Base-by-base conservation (phyloP, 1,140 invertebrate genomes). In the Drosophila jambulina region DNA sequence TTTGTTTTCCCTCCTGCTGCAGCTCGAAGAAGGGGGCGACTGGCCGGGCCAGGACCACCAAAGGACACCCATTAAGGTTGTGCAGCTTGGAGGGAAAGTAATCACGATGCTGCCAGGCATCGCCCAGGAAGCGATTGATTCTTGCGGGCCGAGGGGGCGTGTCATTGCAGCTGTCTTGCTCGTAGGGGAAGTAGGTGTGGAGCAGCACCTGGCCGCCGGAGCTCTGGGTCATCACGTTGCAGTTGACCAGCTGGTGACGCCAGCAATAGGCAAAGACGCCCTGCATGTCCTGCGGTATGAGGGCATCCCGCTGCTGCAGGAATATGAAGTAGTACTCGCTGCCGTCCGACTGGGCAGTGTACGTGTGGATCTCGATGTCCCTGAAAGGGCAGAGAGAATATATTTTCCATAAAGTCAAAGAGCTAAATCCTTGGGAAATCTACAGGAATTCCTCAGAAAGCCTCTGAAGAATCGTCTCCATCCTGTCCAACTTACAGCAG, bases 261-360 rank as follows among this genome's bases (percentile, higher is more conserved):
- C 80, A 84, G 53, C 85, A 90, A 36, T 90, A 90, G 4, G 77
- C 71, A n/a, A 90, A 81, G 12, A 90, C 76, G 9, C 59, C 75
- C 54, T 61, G 65, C 83, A 87, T 80, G 40, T 88, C 83, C 10
- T 49, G 19, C 32, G 60, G 49, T 23, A 83, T 70, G 2, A 53
- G 49, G 0, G 57, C 53, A 27, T 90, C 85, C 21, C 68, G 57
- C 36, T 78, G 78, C 59, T 90, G 80, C 29, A 87, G 58, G 38
- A 87, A 90, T 13, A 90, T 90, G 38, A 78, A 81, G 48, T 87
- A 87, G 40, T 81, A 90, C 53, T 81, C 83, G 61, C 72, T 78
- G 40, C 29, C 69, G 25, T 87, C 80, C 29, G 58, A 64, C 10
- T 51, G 59, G 8, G 40, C 23, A 0, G 71, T 71, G 19, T 81